phyloP scores from a whole-genome alignment of 2,113 vertebrate species.

The Cygnus buccinator region DNA sequence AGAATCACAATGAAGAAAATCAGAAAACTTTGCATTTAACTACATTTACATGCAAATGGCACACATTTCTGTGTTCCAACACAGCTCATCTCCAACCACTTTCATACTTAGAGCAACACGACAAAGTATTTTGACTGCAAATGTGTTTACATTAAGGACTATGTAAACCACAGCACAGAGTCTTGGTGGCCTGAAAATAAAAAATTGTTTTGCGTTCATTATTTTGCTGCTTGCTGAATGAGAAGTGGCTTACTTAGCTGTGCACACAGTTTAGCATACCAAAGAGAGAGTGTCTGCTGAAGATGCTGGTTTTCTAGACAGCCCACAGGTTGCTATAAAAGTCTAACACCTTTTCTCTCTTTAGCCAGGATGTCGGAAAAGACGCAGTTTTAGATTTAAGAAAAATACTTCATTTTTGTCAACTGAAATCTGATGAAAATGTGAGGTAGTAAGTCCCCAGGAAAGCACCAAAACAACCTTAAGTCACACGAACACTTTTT shows the following conservation, averaged over 20 bases:
- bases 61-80: background rate
- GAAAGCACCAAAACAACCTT: background rate
- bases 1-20: background rate
- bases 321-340: slow-evolving; percentile 33
- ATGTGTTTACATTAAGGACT: background rate
- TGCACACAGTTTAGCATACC: background rate
- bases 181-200: slow-evolving; percentile 19
- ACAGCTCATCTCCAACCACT: background rate
- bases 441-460: background rate
- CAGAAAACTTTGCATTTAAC: background rate
- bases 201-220: slow-evolving; percentile 12
- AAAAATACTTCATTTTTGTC: background rate
- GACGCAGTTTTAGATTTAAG: background rate
- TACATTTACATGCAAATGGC: background rate
- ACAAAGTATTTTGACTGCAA: slow-evolving; percentile 21
- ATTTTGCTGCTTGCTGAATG: background rate
- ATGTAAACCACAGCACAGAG: background rate
- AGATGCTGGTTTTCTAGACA: background rate
- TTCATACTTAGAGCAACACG: background rate
- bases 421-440: background rate
- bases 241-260: slow-evolving; percentile 6
- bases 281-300: background rate
- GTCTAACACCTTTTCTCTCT: background rate
- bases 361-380: background rate
- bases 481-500: background rate